Evolutionary conservation across 2,888 invertebrate species (phyloP).

Genomic region (Sialis fuliginosa): DNA sequence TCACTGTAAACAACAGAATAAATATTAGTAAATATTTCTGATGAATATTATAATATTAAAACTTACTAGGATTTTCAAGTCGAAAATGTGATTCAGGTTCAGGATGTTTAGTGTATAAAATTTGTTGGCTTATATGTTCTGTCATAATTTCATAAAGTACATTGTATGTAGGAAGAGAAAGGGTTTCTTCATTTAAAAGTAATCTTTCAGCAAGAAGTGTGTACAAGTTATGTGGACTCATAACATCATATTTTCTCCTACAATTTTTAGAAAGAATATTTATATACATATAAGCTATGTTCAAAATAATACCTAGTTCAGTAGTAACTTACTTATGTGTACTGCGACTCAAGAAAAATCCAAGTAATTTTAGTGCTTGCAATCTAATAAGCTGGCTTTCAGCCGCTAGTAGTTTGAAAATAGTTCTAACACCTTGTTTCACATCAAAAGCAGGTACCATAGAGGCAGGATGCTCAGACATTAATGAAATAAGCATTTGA

Average conservation of each 20-base stretch:
- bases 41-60: not conserved
- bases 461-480: constrained; percentile 97
- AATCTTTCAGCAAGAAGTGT: constrained; percentile 88
- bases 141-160: constrained; percentile 97
- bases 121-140: constrained; percentile 91
- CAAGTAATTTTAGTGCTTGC: constrained; percentile 89
- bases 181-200: constrained; percentile 69
- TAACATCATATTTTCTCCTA: constrained; percentile 96
- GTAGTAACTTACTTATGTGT: constrained; percentile 73
- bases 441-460: constrained; percentile 99
- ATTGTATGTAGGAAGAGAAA: constrained; percentile 93
- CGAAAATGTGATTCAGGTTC: constrained; percentile 91
- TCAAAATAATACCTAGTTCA: constrained; percentile 2
- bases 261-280: constrained; percentile 7
- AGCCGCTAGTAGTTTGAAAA: constrained; percentile 91
- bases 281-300: constrained; percentile 1
- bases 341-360: constrained; percentile 93
- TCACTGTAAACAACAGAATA: constrained; percentile 45
- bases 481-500: constrained; percentile 88
- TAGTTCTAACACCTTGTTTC: constrained; percentile 89
- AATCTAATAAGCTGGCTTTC: constrained; percentile 91
- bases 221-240: constrained; percentile 97
- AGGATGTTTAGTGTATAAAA: constrained; percentile 81
- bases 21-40: not conserved
- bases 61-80: constrained; percentile 89